These are phyloP conservation scores for Graphium colonna DNA, from an alignment of 2,888 invertebrate species.

Conservation along the genomic window DNA sequence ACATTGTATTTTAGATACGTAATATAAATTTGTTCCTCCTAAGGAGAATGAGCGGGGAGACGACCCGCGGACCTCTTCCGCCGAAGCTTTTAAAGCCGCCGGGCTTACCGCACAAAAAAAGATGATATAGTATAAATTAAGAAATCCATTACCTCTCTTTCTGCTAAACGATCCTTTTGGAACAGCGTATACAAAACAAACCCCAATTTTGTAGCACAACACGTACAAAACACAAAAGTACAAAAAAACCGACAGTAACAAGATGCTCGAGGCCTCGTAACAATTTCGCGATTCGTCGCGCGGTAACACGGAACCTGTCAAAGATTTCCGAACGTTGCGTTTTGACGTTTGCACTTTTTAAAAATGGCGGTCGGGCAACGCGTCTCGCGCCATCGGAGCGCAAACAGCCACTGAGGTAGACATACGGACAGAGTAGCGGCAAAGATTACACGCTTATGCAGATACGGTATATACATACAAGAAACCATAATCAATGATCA, in stretches of 20 bases:
- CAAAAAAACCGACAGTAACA: slow-evolving; percentile 17
- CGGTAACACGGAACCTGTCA: slow-evolving; percentile 22
- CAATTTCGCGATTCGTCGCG: slow-evolving; percentile 25
- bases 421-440: slow-evolving; percentile 26
- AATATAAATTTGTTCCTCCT: too few relatives aligned
- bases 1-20: too few relatives aligned
- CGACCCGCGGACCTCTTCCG: too few relatives aligned
- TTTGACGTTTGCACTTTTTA: slow-evolving; percentile 26
- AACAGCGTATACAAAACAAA: slow-evolving; percentile 7
- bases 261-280: slow-evolving; percentile 25
- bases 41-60: too few relatives aligned
- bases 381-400: slow-evolving; percentile 56
- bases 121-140: too few relatives aligned
- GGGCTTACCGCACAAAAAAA: too few relatives aligned
- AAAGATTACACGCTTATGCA: slow-evolving; percentile 28
- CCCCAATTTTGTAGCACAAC: slow-evolving; percentile 13
- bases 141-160: too few relatives aligned
- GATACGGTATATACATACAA: slow-evolving; percentile 5
- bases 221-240: slow-evolving; percentile 18
- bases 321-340: slow-evolving; percentile 28
- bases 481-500: background rate
- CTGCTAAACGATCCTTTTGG: too few relatives aligned
- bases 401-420: slow-evolving; percentile 54
- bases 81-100: too few relatives aligned
- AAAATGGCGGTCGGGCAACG: slow-evolving; percentile 39